A percentile compares a stretch with the other conserved stretches of the same genome.
phyloP scores from a whole-genome alignment of 2,888 invertebrate species.

The Morpho achilles region DNA sequence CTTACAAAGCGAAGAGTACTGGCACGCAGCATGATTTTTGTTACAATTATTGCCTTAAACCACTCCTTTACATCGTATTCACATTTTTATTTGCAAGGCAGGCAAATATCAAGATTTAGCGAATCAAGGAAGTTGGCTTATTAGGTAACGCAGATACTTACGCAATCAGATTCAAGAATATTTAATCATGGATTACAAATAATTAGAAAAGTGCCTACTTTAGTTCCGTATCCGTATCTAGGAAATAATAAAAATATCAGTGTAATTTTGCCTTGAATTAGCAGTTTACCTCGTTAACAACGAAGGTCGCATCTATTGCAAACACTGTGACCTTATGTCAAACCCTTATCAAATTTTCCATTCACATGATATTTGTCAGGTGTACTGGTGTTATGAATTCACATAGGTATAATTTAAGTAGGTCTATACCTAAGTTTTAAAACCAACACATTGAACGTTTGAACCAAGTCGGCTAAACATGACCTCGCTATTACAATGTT shows the following conservation, averaged over 20 bases:
- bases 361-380: constrained; percentile 5
- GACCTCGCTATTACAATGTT: constrained; percentile 28
- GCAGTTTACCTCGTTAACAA: constrained; percentile 62
- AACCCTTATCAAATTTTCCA: constrained; percentile 38
- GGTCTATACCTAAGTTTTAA: constrained; percentile 4
- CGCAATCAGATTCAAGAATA: constrained; percentile 4
- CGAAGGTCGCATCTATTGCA: constrained; percentile 71
- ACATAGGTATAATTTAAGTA: neutral
- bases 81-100: neutral
- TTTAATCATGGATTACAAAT: constrained; percentile 41
- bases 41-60: no score
- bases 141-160: constrained; percentile 4
- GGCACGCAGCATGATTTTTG: no score
- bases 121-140: constrained; percentile 1
- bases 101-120: constrained; percentile 4
- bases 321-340: constrained; percentile 44
- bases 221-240: constrained; percentile 10
- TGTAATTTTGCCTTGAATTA: constrained; percentile 61
- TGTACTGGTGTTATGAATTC: no score
- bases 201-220: neutral
- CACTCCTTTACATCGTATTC: no score
- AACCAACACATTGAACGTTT: constrained; percentile 17
- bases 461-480: constrained; percentile 12
- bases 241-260: constrained; percentile 41
- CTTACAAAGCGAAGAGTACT: no score